Evolutionary conservation across 2,797 vertebrate species (phyloP).

Genomic region (Peromyscus attwateri): DNA sequence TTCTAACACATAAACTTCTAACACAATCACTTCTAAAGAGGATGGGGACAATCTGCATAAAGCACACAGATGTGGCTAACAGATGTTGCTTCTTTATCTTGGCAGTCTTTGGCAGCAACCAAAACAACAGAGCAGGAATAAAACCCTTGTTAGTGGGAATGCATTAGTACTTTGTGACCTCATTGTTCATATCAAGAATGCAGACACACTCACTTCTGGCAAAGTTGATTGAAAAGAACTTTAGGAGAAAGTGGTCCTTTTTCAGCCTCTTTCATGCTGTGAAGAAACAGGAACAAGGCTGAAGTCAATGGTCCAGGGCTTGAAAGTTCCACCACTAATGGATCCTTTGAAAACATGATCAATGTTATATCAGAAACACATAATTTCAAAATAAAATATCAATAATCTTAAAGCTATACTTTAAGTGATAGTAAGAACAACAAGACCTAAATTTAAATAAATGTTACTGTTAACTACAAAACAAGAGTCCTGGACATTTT

Average conservation of each 20-base stretch:
- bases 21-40: background rate
- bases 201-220: slow-evolving; percentile 94
- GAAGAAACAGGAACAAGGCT: slow-evolving; percentile 97
- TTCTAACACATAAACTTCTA: slow-evolving; percentile 3
- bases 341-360: slow-evolving; percentile 89
- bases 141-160: background rate
- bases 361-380: slow-evolving; percentile 74
- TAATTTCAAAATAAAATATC: slow-evolving; percentile 42
- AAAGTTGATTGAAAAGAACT: slow-evolving; percentile 98
- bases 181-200: slow-evolving; percentile 40
- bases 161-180: background rate
- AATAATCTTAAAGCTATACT: slow-evolving; percentile 57
- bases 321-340: slow-evolving; percentile 92
- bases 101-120: background rate
- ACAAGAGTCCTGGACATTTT: background rate
- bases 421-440: slow-evolving; percentile 28
- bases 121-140: background rate
- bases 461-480: slow-evolving; percentile 31
- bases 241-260: slow-evolving; percentile 96
- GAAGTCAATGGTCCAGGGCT: slow-evolving; percentile 96
- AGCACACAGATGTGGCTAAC: background rate
- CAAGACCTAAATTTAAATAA: slow-evolving; percentile 37
- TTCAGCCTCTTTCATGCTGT: slow-evolving; percentile 96
- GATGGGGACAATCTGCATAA: background rate
- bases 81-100: slow-evolving; percentile 35